Evolutionary conservation across 1,140 invertebrate species (phyloP), one percentile per base, ranked within the genome.

Genomic region (Globodera rostochiensis): DNA sequence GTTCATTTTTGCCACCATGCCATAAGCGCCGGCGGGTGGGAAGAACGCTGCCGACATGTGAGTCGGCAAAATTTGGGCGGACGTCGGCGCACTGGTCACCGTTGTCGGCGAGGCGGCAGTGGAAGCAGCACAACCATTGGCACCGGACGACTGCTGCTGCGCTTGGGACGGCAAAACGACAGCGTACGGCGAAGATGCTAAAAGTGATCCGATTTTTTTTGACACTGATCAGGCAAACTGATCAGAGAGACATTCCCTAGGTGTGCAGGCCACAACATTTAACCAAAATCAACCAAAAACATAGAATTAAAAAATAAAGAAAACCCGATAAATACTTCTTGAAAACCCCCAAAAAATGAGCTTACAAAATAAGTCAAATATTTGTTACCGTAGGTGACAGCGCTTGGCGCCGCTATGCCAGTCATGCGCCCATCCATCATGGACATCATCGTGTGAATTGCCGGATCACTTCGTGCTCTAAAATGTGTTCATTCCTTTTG

Each of bases 391-490:
- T 45, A 47, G 0, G 69, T 6, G 19, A 71, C n/a, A 71, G 46
- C 9, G 69, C 46, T 71, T n/a, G 49, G 13, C 19, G 25, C 25
- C 36, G 69, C 13, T 36, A 1, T 36, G 80, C 50, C 79, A 19
- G 60, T 45, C 73, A 74, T 60, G 57, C 19, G 57, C 57, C 60
- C 57, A 67, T 74, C 69, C 64, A 57, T 82, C 79, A 50, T 53
- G 53, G 47, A 50, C 36, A 75, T 53, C 19, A 86, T 86, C 70
- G 83, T 85, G 57, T 86, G 85, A 77, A 86, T 87, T n/a, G 85
- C 78, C 47, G 85, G 85, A 66, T 86, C 85, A 69, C 83, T 85
- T 57, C 85, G 57, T 6, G 85, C 86, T n/a, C 85, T 88, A 36
- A 60, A 80, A 74, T 19, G 70, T 11, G 57, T 11, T 15, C n/a